Percentiles rank a stretch among this genome's conserved stretches.
phyloP scores from a whole-genome alignment of 1,140 invertebrate species.

The Homarus americanus region DNA sequence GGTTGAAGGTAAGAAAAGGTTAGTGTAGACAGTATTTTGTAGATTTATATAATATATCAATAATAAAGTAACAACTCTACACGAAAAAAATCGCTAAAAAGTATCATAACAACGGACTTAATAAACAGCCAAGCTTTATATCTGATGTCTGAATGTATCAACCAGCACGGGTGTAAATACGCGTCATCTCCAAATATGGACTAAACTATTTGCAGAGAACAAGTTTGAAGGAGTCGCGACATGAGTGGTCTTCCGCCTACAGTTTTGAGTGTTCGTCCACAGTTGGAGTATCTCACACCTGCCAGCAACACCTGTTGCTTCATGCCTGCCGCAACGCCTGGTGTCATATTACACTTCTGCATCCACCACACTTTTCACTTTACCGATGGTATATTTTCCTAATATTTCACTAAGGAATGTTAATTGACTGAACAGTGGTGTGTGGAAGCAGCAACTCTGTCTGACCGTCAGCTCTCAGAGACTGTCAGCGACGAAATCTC shows the following conservation, averaged over 20 bases:
- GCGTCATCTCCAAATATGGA: neutral
- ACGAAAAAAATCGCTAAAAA: too few relatives aligned
- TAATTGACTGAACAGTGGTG: neutral
- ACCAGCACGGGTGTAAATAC: too few relatives aligned
- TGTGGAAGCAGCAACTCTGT: neutral
- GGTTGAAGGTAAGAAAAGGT: too few relatives aligned
- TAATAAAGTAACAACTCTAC: too few relatives aligned
- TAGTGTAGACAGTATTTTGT: too few relatives aligned
- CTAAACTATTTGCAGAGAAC: neutral
- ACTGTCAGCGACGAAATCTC: conserved; percentile 46
- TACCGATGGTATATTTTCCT: neutral
- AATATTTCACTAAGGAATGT: neutral
- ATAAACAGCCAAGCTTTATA: too few relatives aligned
- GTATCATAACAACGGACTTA: too few relatives aligned
- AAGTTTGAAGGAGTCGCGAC: neutral
- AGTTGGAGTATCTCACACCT: neutral
- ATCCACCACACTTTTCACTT: neutral
- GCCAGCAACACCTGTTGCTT: neutral
- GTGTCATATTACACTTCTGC: neutral
- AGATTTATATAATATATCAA: too few relatives aligned
- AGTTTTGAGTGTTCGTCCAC: neutral
- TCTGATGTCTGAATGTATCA: too few relatives aligned
- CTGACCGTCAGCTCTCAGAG: neutral
- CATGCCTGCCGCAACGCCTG: neutral
- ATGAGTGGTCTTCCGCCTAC: neutral